Percentiles rank a stretch among this genome's conserved stretches.
phyloP scores from a whole-genome alignment of 2,888 invertebrate species.

The Branchellion lobata region DNA sequence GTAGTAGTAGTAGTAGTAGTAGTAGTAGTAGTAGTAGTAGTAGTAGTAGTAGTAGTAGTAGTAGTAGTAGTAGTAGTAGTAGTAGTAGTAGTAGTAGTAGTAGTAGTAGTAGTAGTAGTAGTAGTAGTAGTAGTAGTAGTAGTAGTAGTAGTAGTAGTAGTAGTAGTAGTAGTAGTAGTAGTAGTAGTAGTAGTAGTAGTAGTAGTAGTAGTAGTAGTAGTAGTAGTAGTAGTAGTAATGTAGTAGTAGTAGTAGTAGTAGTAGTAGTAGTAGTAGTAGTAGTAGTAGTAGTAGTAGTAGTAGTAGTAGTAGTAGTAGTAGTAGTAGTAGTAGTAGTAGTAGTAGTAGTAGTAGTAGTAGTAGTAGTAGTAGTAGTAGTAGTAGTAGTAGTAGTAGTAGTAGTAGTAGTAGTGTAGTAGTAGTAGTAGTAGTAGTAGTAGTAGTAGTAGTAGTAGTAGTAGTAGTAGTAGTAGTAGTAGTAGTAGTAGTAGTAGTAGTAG shows the following conservation, averaged over 20 bases:
- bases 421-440: slow-evolving; percentile 3
- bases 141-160: slow-evolving; percentile 14
- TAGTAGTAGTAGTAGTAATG: slow-evolving; percentile 11
- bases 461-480: not conserved
- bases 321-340: slow-evolving; percentile 1
- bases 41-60: too few relatives aligned
- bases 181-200: slow-evolving; percentile 7
- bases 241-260: slow-evolving; percentile 14
- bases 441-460: slow-evolving; percentile 3
- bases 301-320: slow-evolving; percentile 12
- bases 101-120: too few relatives aligned
- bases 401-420: too few relatives aligned
- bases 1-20: too few relatives aligned
- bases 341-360: slow-evolving; percentile 8
- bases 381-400: slow-evolving; percentile 2
- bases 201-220: slow-evolving; percentile 11
- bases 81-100: too few relatives aligned
- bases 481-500: not conserved
- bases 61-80: too few relatives aligned
- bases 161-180: slow-evolving; percentile 14
- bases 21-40: too few relatives aligned
- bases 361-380: slow-evolving; percentile 6
- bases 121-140: slow-evolving; percentile 14
- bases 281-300: not conserved
- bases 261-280: not conserved